Base-by-base conservation (phyloP, 1,140 invertebrate genomes). In the Myzus persicae region DNA sequence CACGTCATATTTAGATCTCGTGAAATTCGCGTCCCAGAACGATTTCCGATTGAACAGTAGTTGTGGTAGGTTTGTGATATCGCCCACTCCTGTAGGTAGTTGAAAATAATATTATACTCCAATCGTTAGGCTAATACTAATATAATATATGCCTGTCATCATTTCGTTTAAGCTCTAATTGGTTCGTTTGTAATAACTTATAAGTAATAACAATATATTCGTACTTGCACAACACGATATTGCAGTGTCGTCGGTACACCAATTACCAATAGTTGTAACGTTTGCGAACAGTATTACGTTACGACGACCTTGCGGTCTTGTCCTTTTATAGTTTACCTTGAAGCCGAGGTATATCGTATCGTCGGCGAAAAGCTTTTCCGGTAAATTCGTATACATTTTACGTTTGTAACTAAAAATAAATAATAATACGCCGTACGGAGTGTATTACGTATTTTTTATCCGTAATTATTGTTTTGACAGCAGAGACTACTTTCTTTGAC, bases 271-370 rank as follows among this genome's bases (percentile, higher is more conserved):
- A 11, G 38, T 84, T 9, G 24, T 40, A 84, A 42, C 82, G 82
- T 85, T 85, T 14, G 59, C 40, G 26, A 42, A 85, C 40, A 26
- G 40, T 85, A 14, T 87, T 46, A n/a, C 84, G 42, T 46, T 31
- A 46, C 84, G 84, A n/a, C 84, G 84, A n/a, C 84, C 84, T 87
- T 87, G 84, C 9, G 14, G 42, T n/a, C 42, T 46, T 46, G 84
- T 87, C 84, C 84, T 87, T 87, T 87, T n/a, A 90, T 40, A 59
- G 48, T 59, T 90, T 36, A 40, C 88, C 88, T 90, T 90, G 88
- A 59, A 54, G 48, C 26, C 4, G 18, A n/a, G 18, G 38, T 54
- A 46, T 48, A 89, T 89, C n/a, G 20, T 36, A 67, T 4, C 59
- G n/a, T 38, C 20, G 87, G 54, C 26, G 20, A 82, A 51, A 89